These are phyloP conservation scores for Pleuronectes platessa DNA, from an alignment of 2,113 vertebrate species.

Conservation along the genomic window DNA sequence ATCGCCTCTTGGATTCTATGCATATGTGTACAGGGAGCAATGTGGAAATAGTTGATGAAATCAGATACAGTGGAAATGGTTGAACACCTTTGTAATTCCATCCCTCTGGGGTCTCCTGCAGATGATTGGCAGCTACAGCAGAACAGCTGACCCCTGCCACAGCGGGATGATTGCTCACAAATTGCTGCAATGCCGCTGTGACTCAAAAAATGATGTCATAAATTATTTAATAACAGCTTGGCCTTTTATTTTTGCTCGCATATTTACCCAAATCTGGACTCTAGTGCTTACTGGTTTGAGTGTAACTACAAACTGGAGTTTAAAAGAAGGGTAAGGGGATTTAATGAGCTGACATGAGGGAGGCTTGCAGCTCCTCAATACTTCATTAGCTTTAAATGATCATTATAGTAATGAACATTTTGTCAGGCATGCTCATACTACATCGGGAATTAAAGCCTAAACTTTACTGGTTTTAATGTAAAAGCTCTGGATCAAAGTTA, in stretches of 20 bases:
- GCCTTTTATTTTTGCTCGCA: not conserved
- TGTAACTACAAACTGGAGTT: not conserved
- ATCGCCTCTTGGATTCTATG: conserved; percentile 44
- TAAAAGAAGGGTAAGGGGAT: not conserved
- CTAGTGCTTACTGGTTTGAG: not conserved
- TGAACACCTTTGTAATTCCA: conserved; percentile 48
- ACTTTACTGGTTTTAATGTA: not conserved
- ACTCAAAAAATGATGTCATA: conserved; percentile 45
- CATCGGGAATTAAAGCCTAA: not conserved
- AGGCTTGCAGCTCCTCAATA: too few relatives aligned
- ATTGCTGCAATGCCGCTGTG: conserved; percentile 33
- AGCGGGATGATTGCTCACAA: conserved; percentile 44
- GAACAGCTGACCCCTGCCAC: conserved; percentile 36
- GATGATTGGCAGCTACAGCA: conserved; percentile 48
- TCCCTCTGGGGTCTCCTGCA: conserved; percentile 26
- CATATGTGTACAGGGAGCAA: conserved; percentile 55
- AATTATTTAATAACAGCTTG: conserved; percentile 21
- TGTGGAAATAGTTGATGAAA: conserved; percentile 64
- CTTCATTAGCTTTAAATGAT: not conserved
- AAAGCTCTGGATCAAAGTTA: not conserved
- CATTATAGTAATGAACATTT: not conserved
- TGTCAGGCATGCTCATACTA: not conserved
- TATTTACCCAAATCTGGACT: not conserved
- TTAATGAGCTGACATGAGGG: not conserved
- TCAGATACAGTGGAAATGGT: conserved; percentile 47